phyloP scores from a whole-genome alignment of 1,140 invertebrate genomes.

The Oncopeltus fasciatus region DNA sequence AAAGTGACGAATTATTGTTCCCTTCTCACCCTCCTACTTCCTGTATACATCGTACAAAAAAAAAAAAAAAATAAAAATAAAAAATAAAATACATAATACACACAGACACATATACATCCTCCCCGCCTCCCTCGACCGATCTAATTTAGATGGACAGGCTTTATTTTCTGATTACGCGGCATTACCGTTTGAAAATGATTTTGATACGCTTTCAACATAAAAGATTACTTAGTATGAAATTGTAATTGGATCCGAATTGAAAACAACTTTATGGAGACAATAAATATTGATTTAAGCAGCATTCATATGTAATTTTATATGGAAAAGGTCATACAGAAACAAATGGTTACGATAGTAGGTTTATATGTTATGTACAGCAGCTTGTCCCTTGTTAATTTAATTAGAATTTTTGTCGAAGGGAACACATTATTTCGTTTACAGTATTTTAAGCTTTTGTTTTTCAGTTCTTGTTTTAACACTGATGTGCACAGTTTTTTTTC shows the following conservation, averaged over 20 bases:
- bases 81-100: too few relatives aligned
- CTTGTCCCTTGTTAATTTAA: background rate
- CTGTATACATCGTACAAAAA: too few relatives aligned
- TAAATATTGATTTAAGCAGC: background rate
- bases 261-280: background rate
- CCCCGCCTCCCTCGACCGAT: too few relatives aligned
- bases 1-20: too few relatives aligned
- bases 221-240: background rate
- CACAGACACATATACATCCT: too few relatives aligned
- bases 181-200: too few relatives aligned
- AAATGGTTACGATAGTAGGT: background rate
- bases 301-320: background rate
- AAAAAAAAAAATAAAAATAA: too few relatives aligned
- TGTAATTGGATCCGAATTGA: background rate
- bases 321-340: background rate
- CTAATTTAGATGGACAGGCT: too few relatives aligned
- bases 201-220: background rate
- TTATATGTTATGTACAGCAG: background rate
- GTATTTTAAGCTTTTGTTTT: background rate
- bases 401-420: background rate
- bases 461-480: background rate
- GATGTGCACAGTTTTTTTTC: background rate
- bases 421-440: background rate
- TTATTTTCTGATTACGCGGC: too few relatives aligned
- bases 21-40: too few relatives aligned